Base-by-base conservation (phyloP, 2,113 vertebrate species). In the Sturnus vulgaris region DNA sequence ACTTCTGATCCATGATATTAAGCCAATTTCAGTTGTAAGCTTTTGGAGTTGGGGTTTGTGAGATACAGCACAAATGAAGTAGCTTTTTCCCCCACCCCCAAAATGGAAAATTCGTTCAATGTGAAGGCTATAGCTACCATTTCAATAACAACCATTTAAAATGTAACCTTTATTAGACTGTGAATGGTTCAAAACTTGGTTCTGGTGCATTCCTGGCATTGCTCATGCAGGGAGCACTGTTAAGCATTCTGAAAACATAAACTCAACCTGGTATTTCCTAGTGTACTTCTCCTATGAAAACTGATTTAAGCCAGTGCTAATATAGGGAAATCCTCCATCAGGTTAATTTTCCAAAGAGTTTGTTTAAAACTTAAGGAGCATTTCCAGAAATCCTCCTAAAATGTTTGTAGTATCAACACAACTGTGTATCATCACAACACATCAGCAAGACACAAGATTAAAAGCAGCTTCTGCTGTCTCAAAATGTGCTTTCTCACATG, bases 401-500 rank as follows among this genome's bases (percentile, higher is more conserved):
- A 40, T 10, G 3, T 59, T 84, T 30, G 12, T 52, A 56, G 65
- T 30, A 65, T 55, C 39, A 53, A 53, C 31, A 10, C 2, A 2
- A 39, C 27, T 33, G 15, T 61, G 16, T 21, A 16, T 37, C 22
- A 69, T 27, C 20, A 5, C 30, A 81, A 49, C 39, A 13, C 6
- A 2, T 69, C 63, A 24, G 19, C 46, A 53, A 66, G n/a, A 35
- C 47, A 47, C 3, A 31, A 22, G 8, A 73, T 30, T 55, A 61
- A 82, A 93, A 80, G 53, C 85, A 88, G 64, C n/a, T 72, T 92
- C 46, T 88, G 6, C 40, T 53, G 12, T 31, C 71, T 79, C 37
- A 53, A 85, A 82, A 76, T 31, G 23, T 49, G n/a, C 25, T 92
- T 80, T 93, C 40, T 80, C 59, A 35, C 5, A 0, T 50, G 78